Evolutionary conservation across 2,797 vertebrate species (phyloP), one percentile per base, ranked within the genome.

Genomic region (Micrastur ruficollis): DNA sequence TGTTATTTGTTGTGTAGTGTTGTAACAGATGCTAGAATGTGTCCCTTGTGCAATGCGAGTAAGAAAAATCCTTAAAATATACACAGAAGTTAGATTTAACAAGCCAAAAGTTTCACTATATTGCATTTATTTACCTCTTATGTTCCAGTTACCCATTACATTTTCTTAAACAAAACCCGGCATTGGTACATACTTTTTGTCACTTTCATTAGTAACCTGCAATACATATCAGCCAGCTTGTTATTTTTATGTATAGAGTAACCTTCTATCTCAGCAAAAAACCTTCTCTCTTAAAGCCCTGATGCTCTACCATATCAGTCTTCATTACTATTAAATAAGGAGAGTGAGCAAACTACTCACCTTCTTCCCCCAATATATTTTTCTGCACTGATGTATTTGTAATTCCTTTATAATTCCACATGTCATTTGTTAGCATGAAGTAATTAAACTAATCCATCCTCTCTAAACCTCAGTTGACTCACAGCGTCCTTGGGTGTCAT

Each of bases 401-500:
- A 86, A 90, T 84, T 81, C 59, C 66, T 84, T 86, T 80, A 11
- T 55, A 90, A 91, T 74, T 88, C 27, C 31, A 32, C 58, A 67
- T 66, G 89, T 90, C 61, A 59, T 81, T 78, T 83, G 76, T 71
- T 84, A 91, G 62, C 62, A 75, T 1, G 2, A 89, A 88, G 42
- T 58, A 95, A 95, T 75, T 90, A 88, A 94, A 81, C 36, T 84
- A 94, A 95, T 63, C 36, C 44, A 84, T n/a, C 18, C 76, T 34
- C 76, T 90, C 53, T 62, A 81, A 90, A 81, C 6, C 34, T 55
- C 22, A 70, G 31, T 2, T 11, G 50, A 93, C 38, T 81, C 70
- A 44, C 4, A 32, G 65, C 42, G 63, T 70, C 85, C 81, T 71
- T 70, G 20, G 18, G 19, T 46, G 38, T 58, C 49, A 56, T 3